Percentiles rank a stretch among this genome's conserved stretches.
These are phyloP conservation scores for Lepidochrysops patricia DNA, from an alignment of 2,888 invertebrate species.

Conservation along the genomic window DNA sequence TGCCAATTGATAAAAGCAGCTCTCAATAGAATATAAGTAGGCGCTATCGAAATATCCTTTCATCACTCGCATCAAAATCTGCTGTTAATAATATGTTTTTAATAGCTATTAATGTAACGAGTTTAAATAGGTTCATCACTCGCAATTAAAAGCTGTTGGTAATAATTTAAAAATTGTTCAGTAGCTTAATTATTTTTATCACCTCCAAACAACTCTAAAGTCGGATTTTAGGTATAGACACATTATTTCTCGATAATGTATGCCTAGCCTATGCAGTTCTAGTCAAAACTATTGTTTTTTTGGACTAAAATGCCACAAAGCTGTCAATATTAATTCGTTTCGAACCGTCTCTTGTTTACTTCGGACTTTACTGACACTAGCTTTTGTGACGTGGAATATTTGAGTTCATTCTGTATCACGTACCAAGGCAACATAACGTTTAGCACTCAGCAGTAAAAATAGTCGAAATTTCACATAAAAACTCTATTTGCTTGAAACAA, in stretches of 20 bases:
- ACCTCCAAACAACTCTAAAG: no score
- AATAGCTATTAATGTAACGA: no score
- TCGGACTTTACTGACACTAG: background rate
- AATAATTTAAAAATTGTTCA: no score
- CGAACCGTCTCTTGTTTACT: background rate
- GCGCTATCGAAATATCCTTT: background rate
- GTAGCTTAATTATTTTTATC: no score
- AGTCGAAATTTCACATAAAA: background rate
- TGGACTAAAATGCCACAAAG: no score
- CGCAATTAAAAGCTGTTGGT: no score
- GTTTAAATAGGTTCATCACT: no score
- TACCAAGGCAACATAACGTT: background rate
- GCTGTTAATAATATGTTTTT: no score
- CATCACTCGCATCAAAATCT: background rate
- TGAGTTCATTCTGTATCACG: background rate
- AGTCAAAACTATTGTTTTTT: no score
- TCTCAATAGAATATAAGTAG: background rate
- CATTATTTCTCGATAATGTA: no score
- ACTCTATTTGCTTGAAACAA: background rate
- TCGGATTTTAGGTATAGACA: no score
- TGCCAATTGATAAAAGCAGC: background rate
- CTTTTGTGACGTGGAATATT: constrained; percentile 6
- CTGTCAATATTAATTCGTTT: constrained; percentile 2
- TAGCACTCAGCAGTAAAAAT: background rate
- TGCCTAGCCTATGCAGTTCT: no score